Base-by-base conservation (phyloP, 2,888 invertebrate species). In the Thelaira solivaga region DNA sequence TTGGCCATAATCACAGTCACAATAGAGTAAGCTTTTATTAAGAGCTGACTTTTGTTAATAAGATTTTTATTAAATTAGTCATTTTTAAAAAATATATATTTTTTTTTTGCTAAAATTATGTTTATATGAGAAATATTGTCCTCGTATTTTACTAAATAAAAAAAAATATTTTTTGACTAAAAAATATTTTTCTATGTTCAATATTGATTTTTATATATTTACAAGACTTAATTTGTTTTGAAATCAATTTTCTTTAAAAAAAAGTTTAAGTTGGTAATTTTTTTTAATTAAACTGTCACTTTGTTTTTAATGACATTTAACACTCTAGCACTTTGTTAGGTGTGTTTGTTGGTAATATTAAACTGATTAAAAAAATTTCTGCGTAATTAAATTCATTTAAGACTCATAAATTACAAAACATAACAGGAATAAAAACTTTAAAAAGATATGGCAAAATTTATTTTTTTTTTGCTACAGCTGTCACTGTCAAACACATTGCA, bases 311-410 rank as follows among this genome's bases (percentile, higher is more conserved):
- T 55, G 57, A 34, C 59, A 68, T 61, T 43, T 43, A 31, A 62
- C 68, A 62, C 10, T 31, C 31, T 53, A 55, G 18, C 43, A 61
- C 68, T 41, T 53, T 13, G 26, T 7, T 29, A 31, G 16, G 10
- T 20, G n/a, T n/a, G 11, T 41, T 26, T 16, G 41, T 2, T 41
- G 39, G 5, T 10, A 18, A n/a, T 0, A 47, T 18, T 18, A 18
- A n/a, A 29, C 13, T 16, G 26, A 45, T 41, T 3, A 18, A 29
- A n/a, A n/a, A 45, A 62, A 29, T 29, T 53, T 72, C 8, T 29
- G 22, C 39, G 45, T 62, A 53, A 72, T 72, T 62, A 62, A 72
- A 13, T 72, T 8, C 29, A 53, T 62, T 61, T 62, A 45, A 59
- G 29, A 39, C 4, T 41, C 36, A 36, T 36, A 53, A 71, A 62